A percentile compares a stretch with the other conserved stretches of the same genome.
Conservation (phyloP, 35 echinoderm and acorn worm species). For the Diadema setosum region DNA sequence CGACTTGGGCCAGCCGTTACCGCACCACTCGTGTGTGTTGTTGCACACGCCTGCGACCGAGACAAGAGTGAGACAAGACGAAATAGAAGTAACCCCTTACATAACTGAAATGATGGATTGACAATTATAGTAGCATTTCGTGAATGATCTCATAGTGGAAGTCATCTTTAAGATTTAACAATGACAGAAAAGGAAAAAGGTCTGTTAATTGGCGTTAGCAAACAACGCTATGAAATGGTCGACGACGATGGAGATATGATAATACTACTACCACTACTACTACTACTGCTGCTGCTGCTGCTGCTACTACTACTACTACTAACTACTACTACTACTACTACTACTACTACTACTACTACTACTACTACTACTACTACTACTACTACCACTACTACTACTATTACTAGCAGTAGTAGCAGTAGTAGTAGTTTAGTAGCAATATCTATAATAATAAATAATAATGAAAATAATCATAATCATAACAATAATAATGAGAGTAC, state of each 20-base stretch:
- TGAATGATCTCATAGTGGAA: background rate
- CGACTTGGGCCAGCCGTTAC: slow-evolving; percentile 81
- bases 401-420: no score
- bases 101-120: background rate
- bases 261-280: background rate
- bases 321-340: background rate
- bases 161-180: background rate
- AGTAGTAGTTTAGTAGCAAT: no score
- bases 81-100: background rate
- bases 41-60: slow-evolving; percentile 82
- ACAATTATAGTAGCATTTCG: background rate
- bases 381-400: no score
- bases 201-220: background rate
- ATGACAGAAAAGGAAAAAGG: background rate
- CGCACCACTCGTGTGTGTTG: slow-evolving; percentile 85
- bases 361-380: no score
- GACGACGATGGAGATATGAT: no score
- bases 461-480: no score
- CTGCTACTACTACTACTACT: background rate
- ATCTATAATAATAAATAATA: no score
- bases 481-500: no score
- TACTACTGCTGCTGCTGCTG: background rate
- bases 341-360: background rate
- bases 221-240: no score
- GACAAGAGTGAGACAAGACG: no score